Evolutionary conservation across 2,113 vertebrate genomes (phyloP).

Genomic region (Pachycephala philippinensis): DNA sequence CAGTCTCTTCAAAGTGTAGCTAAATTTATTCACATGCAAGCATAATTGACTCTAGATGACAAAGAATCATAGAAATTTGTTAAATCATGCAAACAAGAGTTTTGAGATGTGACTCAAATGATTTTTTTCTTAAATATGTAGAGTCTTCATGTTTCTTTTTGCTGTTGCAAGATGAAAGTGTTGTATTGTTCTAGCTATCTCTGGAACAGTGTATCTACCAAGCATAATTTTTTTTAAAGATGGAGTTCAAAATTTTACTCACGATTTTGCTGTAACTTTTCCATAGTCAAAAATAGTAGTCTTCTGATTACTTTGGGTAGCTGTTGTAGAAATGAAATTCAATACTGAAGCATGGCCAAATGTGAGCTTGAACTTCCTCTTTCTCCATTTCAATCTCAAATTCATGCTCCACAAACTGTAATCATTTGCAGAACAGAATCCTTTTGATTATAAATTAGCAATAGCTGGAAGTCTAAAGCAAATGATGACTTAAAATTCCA

Average conservation of each 20-base stretch:
- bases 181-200: not conserved
- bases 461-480: not conserved
- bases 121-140: not conserved
- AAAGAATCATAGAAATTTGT: not conserved
- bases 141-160: not conserved
- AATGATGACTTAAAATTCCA: not conserved
- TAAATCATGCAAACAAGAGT: not conserved
- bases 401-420: not conserved
- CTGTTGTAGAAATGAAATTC: not conserved
- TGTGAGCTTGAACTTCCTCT: not conserved
- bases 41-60: not conserved
- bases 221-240: not conserved
- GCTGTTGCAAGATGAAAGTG: not conserved
- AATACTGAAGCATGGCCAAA: not conserved
- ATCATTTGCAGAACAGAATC: not conserved
- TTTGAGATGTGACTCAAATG: not conserved
- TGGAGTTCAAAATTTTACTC: not conserved
- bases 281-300: not conserved
- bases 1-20: not conserved
- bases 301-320: not conserved
- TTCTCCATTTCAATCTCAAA: not conserved
- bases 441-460: not conserved
- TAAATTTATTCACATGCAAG: not conserved
- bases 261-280: not conserved
- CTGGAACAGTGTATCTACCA: not conserved